These are phyloP conservation scores for Drosophila basisetae DNA, from an alignment of 2,888 invertebrate species.

Conservation along the genomic window DNA sequence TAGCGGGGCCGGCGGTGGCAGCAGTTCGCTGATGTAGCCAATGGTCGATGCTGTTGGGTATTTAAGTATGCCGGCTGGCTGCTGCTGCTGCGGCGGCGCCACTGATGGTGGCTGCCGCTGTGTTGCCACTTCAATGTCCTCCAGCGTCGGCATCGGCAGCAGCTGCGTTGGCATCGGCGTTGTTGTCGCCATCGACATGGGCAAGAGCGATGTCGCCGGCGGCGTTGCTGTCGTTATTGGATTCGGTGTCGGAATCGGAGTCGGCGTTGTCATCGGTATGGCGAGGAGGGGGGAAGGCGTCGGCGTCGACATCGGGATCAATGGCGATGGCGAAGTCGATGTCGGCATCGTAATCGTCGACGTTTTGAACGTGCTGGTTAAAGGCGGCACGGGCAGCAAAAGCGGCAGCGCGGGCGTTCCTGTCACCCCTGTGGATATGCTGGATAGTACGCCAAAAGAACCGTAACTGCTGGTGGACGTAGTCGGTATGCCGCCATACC, in stretches of 20 bases:
- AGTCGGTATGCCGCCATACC: conserved; percentile 48
- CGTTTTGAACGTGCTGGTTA: conserved; percentile 58
- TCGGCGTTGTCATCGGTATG: not conserved
- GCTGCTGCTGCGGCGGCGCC: conserved; percentile 40
- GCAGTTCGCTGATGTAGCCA: conserved; percentile 51
- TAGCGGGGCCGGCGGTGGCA: conserved; percentile 36
- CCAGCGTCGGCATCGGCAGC: conserved; percentile 81
- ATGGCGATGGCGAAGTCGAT: conserved; percentile 18
- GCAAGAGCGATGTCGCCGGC: conserved; percentile 20
- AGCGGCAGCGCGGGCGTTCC: conserved; percentile 45
- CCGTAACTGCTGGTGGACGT: conserved; percentile 66
- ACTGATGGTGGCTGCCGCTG: conserved; percentile 33
- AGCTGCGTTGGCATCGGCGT: conserved; percentile 67
- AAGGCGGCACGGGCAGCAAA: conserved; percentile 51
- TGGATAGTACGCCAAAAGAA: conserved; percentile 71
- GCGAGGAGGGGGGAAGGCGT: conserved; percentile 5
- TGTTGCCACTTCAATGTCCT: conserved; percentile 80
- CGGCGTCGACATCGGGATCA: conserved; percentile 21
- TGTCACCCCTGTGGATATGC: conserved; percentile 55
- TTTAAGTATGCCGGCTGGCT: conserved; percentile 54
- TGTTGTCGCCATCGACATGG: conserved; percentile 43
- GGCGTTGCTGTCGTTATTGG: conserved; percentile 9
- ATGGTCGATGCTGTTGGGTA: conserved; percentile 54
- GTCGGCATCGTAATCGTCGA: conserved; percentile 40
- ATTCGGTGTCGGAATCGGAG: conserved; percentile 2